Conservation (phyloP, 2,113 vertebrate genomes). For the Saguinus midas region DNA sequence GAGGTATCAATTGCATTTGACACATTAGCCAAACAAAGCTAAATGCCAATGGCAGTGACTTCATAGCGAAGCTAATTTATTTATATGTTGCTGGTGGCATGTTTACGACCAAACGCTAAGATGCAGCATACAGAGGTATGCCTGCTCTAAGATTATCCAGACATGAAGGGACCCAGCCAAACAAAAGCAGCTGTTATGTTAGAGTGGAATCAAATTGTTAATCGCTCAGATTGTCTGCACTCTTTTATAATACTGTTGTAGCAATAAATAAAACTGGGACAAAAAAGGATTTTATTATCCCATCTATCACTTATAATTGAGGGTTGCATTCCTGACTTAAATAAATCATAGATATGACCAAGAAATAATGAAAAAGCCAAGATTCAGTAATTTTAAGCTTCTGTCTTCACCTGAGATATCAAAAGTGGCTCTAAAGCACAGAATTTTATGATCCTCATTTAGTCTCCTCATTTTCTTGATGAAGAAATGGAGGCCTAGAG, state of each 20-base stretch:
- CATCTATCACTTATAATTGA: neutral
- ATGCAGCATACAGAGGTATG: neutral
- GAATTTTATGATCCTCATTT: neutral
- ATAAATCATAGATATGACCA: slow-evolving; percentile 19
- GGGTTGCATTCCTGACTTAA: neutral
- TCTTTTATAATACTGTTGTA: slow-evolving; percentile 21
- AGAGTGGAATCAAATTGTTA: neutral
- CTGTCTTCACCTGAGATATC: neutral
- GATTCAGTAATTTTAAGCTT: neutral
- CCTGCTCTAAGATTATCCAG: neutral
- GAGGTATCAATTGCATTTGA: neutral
- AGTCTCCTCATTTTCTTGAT: neutral
- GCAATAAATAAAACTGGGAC: neutral
- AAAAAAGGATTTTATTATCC: neutral
- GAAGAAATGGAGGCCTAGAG: neutral
- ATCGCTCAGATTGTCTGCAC: neutral
- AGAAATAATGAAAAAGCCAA: neutral
- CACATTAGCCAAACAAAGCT: neutral
- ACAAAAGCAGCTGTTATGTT: neutral
- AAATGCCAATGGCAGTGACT: neutral
- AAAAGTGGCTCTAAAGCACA: neutral
- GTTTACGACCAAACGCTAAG: neutral
- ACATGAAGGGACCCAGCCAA: neutral
- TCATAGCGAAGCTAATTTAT: neutral
- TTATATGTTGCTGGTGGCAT: neutral